Conservation (phyloP, 2,888 invertebrate species). For the Drosophila ochracea region DNA sequence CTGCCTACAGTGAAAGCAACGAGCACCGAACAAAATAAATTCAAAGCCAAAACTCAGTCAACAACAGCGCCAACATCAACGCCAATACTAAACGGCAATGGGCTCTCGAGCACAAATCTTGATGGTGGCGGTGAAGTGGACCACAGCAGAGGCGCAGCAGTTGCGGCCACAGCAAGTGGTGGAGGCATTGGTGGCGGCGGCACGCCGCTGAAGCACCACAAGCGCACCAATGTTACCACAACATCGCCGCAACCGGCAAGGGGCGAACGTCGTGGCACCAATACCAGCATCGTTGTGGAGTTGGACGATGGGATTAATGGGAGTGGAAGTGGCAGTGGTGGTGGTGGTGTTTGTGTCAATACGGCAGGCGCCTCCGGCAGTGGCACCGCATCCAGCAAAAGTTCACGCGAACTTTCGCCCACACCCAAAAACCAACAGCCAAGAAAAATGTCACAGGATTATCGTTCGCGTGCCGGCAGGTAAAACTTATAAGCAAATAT, state of each 20-base stretch:
- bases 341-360: constrained; percentile 6
- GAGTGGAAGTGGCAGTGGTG: background rate
- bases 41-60: constrained; percentile 65
- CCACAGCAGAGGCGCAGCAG: constrained; percentile 40
- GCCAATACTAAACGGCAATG: constrained; percentile 69
- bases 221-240: constrained; percentile 65
- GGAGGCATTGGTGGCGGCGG: constrained; percentile 44
- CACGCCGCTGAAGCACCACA: constrained; percentile 73
- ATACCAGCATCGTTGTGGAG: constrained; percentile 72
- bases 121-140: constrained; percentile 63
- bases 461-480: constrained; percentile 83
- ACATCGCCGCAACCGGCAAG: constrained; percentile 59
- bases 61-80: constrained; percentile 30
- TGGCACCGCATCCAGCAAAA: constrained; percentile 66
- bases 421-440: constrained; percentile 83
- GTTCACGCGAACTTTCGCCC: constrained; percentile 83
- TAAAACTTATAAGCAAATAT: constrained; percentile 38
- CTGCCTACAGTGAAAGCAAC: constrained; percentile 43
- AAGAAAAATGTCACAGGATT: constrained; percentile 84
- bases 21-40: constrained; percentile 60
- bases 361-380: constrained; percentile 55
- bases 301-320: constrained; percentile 41
- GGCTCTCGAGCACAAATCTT: constrained; percentile 59
- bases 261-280: constrained; percentile 67
- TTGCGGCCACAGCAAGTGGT: constrained; percentile 25